phyloP scores from a whole-genome alignment of 2,113 vertebrate genomes.

The Silurus asotus region DNA sequence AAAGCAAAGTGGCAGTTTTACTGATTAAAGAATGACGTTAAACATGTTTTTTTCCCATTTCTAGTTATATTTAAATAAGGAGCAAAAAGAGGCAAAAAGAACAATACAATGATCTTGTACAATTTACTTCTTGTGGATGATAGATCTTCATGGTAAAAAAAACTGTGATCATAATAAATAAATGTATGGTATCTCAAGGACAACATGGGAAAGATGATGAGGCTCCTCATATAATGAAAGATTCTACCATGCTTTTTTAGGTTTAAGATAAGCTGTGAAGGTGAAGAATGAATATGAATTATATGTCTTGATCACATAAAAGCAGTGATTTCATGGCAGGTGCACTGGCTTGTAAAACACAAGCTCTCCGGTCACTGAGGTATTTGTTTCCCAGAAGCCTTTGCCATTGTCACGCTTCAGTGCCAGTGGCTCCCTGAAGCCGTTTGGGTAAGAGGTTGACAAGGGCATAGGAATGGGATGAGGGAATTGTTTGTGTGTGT shows the following conservation, averaged over 20 bases:
- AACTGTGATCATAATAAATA: not conserved
- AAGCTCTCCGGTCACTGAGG: slow-evolving; percentile 58
- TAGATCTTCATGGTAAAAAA: not conserved
- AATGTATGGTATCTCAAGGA: not conserved
- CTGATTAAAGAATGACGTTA: not conserved
- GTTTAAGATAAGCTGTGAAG: not conserved
- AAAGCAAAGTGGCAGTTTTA: not conserved
- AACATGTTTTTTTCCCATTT: not conserved
- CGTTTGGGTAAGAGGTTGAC: slow-evolving; percentile 36
- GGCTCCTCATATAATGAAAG: not conserved
- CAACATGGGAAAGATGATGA: not conserved
- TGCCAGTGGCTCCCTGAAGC: slow-evolving; percentile 60
- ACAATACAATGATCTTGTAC: no score
- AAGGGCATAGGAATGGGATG: slow-evolving; percentile 41
- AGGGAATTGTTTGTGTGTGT: slow-evolving; percentile 40
- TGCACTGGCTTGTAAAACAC: slow-evolving; percentile 61
- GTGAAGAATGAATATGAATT: slow-evolving; percentile 42
- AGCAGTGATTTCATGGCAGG: slow-evolving; percentile 54
- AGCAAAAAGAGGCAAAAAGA: not conserved
- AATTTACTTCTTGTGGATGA: not conserved
- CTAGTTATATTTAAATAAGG: not conserved
- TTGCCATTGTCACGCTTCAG: slow-evolving; percentile 61
- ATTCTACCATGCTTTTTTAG: not conserved
- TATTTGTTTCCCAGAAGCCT: slow-evolving; percentile 59
- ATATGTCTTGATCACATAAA: slow-evolving; percentile 39